Conservation (phyloP, 2,113 vertebrate genomes). For the Gadus chalcogrammus region DNA sequence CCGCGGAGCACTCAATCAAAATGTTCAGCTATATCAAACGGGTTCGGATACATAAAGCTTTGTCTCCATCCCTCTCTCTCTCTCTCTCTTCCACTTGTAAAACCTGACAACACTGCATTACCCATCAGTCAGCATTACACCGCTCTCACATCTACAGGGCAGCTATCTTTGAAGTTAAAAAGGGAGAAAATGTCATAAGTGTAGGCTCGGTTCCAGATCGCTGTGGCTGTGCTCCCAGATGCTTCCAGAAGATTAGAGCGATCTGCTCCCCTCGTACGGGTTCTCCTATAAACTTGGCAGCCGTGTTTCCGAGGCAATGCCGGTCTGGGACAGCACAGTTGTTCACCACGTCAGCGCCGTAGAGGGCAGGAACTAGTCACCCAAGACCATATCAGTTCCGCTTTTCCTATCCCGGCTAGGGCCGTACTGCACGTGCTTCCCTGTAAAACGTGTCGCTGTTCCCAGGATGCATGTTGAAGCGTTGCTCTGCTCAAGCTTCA, state of each 20-base stretch:
- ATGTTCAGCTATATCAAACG: conserved; percentile 29
- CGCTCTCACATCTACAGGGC: conserved; percentile 59
- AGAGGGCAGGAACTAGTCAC: conserved; percentile 5
- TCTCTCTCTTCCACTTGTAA: conserved; percentile 41
- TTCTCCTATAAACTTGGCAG: conserved; percentile 55
- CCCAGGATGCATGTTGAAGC: conserved; percentile 22
- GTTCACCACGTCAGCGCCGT: conserved; percentile 23
- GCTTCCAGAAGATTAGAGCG: conserved; percentile 61
- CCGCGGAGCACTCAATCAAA: conserved; percentile 37
- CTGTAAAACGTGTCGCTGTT: conserved; percentile 27
- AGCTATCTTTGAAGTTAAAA: conserved; percentile 67
- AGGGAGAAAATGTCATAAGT: conserved; percentile 69
- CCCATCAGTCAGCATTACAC: conserved; percentile 61
- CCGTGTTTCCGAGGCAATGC: conserved; percentile 22
- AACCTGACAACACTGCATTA: conserved; percentile 62
- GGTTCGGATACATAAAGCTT: conserved; percentile 49
- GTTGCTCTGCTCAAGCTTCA: not conserved
- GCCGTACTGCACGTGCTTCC: too few relatives aligned
- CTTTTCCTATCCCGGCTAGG: too few relatives aligned
- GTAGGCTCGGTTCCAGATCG: conserved; percentile 63
- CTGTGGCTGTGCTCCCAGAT: conserved; percentile 61
- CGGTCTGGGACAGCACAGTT: conserved; percentile 10
- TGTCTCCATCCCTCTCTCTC: conserved; percentile 41
- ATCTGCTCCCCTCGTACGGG: conserved; percentile 59
- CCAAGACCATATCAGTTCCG: not conserved